Evolutionary conservation across 2,888 invertebrate species (phyloP).

Genomic region (Gasteruption jaculator): DNA sequence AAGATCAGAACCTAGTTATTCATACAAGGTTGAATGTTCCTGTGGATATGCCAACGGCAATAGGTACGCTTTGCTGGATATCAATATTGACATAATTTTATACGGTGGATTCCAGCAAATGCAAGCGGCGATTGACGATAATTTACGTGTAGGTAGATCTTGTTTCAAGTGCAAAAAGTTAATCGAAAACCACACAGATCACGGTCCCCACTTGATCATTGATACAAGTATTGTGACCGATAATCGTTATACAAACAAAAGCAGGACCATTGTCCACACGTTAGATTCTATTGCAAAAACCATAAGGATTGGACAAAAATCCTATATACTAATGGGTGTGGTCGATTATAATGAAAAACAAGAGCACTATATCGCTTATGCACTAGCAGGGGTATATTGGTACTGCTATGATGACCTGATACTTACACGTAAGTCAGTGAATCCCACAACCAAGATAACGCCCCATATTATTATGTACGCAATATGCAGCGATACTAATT

Average conservation of each 20-base stretch:
- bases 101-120: neutral
- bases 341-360: slow-evolving; percentile 1
- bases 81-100: slow-evolving; percentile 2
- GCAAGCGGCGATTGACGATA: slow-evolving; percentile 10
- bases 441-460: too few species aligned
- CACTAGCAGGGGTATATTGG: neutral
- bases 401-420: slow-evolving; percentile 2
- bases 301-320: neutral
- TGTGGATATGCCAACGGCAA: slow-evolving; percentile 2
- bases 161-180: neutral
- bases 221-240: slow-evolving; percentile 8
- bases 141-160: neutral
- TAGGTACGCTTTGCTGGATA: neutral
- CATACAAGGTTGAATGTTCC: neutral
- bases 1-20: neutral
- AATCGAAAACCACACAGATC: neutral
- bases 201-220: slow-evolving; percentile 3
- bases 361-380: slow-evolving; percentile 8
- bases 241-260: neutral
- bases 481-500: too few species aligned
- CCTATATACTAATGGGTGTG: slow-evolving; percentile 8
- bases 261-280: neutral
- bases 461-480: too few species aligned
- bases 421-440: neutral
- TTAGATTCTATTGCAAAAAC: slow-evolving; percentile 4